phyloP scores from a whole-genome alignment of 1,140 invertebrate species.

The Marisa cornuarietis region DNA sequence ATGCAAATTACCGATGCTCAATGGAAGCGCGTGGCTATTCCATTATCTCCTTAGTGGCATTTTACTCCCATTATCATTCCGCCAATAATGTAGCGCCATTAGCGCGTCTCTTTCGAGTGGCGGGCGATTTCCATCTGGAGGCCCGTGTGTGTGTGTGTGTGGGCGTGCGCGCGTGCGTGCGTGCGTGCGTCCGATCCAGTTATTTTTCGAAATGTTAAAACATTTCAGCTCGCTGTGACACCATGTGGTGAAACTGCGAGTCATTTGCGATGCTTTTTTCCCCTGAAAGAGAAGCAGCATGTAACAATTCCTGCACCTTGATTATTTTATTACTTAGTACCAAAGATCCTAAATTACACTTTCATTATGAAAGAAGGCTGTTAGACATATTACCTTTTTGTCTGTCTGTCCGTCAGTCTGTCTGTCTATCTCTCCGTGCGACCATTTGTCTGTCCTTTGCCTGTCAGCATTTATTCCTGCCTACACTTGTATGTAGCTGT shows the following conservation, averaged over 20 bases:
- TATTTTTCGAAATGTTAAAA: too few species aligned
- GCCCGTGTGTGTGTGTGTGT: background rate
- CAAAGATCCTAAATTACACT: too few species aligned
- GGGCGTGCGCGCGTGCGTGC: background rate
- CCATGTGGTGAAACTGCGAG: background rate
- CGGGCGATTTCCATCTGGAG: background rate
- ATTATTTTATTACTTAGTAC: background rate
- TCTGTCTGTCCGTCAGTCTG: too few species aligned
- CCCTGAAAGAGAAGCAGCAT: too few species aligned
- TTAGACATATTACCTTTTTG: too few species aligned
- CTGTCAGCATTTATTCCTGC: too few species aligned
- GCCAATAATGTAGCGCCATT: constrained; percentile 1
- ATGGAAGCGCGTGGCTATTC: background rate
- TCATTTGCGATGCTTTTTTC: too few species aligned
- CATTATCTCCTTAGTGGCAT: constrained; percentile 6
- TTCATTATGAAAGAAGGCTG: too few species aligned
- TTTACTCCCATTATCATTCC: constrained; percentile 11
- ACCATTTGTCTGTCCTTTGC: too few species aligned
- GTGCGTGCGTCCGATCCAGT: background rate
- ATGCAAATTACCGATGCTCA: background rate
- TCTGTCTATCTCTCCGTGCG: too few species aligned
- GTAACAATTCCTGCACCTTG: too few species aligned
- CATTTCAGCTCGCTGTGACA: background rate
- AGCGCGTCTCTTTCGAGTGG: background rate
- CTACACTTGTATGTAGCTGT: too few species aligned